These are phyloP conservation scores for Platyrinchus mystaceus DNA, from an alignment of 2,797 vertebrate genomes.

Conservation along the genomic window DNA sequence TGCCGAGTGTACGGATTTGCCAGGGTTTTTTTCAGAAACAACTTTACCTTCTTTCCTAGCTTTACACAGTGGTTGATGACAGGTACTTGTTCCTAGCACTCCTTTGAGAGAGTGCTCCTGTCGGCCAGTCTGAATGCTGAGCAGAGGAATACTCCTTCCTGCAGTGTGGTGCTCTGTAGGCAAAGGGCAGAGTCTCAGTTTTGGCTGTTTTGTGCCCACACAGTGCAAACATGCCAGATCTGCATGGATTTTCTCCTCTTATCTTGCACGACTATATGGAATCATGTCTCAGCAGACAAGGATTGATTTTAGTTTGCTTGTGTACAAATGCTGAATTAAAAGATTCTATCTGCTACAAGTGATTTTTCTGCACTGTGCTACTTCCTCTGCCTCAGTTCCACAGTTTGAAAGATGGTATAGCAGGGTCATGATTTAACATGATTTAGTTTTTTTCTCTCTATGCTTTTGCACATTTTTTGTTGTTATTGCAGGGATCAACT, in stretches of 20 bases:
- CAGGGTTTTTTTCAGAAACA: not conserved
- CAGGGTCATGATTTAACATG: rapidly evolving
- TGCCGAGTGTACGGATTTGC: not conserved
- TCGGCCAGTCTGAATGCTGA: not conserved
- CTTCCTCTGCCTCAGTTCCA: not conserved
- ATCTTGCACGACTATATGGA: not conserved
- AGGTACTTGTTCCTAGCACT: not conserved
- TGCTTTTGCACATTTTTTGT: not conserved
- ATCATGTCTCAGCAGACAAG: not conserved
- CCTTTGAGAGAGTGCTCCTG: not conserved
- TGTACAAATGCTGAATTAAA: not conserved
- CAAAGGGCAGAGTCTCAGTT: not conserved
- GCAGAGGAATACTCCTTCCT: not conserved
- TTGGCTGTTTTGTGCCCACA: not conserved
- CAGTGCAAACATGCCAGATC: rapidly evolving
- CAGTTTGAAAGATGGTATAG: not conserved
- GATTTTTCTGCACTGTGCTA: not conserved
- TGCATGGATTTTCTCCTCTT: not conserved
- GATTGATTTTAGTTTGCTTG: not conserved
- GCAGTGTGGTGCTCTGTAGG: not conserved
- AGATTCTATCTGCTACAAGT: not conserved
- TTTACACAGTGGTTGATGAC: not conserved
- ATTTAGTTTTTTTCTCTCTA: not conserved
- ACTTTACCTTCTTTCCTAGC: not conserved
- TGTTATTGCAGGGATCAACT: not conserved